A percentile compares a stretch with the other conserved stretches of the same genome.
Conservation (phyloP, 2,797 vertebrate genomes). For the Malacoraja senta region DNA sequence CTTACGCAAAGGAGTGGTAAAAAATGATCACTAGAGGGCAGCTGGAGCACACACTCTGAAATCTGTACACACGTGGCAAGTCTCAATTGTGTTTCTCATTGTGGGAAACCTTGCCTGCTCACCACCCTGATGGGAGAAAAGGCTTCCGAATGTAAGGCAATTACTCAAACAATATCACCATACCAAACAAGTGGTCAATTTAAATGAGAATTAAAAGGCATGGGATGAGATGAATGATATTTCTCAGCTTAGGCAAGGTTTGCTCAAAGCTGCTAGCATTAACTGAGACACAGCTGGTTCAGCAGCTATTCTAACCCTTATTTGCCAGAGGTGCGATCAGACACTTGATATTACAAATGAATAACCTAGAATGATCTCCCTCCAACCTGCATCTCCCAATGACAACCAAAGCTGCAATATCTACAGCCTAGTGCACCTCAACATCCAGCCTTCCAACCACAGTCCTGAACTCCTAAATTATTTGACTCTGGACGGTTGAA, state of each 20-base stretch:
- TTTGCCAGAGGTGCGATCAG: neutral
- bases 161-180: neutral
- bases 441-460: neutral
- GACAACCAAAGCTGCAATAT: neutral
- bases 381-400: neutral
- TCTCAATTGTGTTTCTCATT: neutral
- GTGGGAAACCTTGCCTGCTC: neutral
- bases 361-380: neutral
- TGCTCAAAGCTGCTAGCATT: neutral
- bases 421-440: neutral
- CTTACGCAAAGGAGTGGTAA: too few species aligned
- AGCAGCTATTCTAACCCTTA: neutral
- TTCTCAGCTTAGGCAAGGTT: neutral
- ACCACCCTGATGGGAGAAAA: neutral
- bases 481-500: neutral
- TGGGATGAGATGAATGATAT: neutral
- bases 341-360: too few species aligned
- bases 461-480: neutral
- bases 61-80: neutral
- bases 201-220: neutral
- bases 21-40: neutral
- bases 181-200: neutral
- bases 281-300: neutral
- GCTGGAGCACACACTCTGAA: neutral
- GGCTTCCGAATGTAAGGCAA: neutral